These are phyloP conservation scores for Hemiprocne comata DNA, from an alignment of 2,113 vertebrate genomes.

Conservation along the genomic window DNA sequence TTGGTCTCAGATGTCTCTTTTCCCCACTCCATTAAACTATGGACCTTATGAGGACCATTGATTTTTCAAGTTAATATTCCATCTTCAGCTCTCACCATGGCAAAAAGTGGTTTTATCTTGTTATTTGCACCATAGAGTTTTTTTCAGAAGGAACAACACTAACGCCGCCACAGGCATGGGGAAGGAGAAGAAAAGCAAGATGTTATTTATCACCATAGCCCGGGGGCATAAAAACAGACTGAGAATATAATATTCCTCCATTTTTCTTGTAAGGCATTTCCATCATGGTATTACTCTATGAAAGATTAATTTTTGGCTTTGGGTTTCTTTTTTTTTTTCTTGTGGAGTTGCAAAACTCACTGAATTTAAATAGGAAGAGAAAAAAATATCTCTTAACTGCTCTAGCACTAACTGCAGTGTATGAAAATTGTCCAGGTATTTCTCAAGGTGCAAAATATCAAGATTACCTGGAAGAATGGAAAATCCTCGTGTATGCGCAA, in stretches of 20 bases:
- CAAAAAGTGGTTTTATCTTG: background rate
- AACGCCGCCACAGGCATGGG: background rate
- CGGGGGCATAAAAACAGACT: background rate
- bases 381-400: background rate
- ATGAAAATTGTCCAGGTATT: background rate
- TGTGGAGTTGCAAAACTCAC: background rate
- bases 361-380: slow-evolving; percentile 1
- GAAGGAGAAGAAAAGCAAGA: background rate
- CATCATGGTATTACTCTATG: background rate
- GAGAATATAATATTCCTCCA: background rate
- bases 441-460: background rate
- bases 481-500: background rate
- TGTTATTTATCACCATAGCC: background rate
- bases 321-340: background rate
- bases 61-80: slow-evolving; percentile 15
- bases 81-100: background rate
- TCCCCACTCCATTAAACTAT: background rate
- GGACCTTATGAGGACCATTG: slow-evolving; percentile 2
- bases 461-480: background rate
- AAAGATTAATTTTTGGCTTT: slow-evolving; percentile 31
- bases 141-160: background rate
- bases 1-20: background rate
- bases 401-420: background rate
- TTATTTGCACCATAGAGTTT: background rate
- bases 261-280: slow-evolving; percentile 21